Evolutionary conservation across 2,797 vertebrate species (phyloP), one percentile per base, ranked within the genome.

Genomic region (Kryptolebias ocellatus): DNA sequence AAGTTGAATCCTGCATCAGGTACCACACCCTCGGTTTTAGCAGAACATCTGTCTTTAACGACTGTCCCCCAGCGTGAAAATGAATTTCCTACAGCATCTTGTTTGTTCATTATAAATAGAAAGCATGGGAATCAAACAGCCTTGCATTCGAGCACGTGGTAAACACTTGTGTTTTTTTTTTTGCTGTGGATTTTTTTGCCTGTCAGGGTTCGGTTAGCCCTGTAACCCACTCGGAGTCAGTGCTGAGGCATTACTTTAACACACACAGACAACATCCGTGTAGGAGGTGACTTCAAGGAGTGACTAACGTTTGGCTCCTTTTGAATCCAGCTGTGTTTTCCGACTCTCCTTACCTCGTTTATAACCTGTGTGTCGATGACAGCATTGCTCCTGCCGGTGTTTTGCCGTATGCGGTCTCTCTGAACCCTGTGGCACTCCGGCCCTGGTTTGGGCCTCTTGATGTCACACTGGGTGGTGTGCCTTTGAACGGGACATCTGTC

Each of bases 401-500:
- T 46, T 80, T 79, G 81, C 79, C 8, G 47, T 66, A 66, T 73
- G 85, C n/a, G 87, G 86, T 87, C 84, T 79, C 70, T 89, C 69
- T 87, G 83, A 87, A 84, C 74, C 80, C 71, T 60, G 65, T 8
- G 53, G 81, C 58, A 62, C 68, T 62, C 63, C 2, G 78, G 71
- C 20, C 53, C 77, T 50, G 82, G 68, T 62, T 27, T 24, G 66
- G 60, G 62, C 56, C 79, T 90, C 81, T 44, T 85, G 83, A 87
- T 84, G 84, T 86, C 87, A 3, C 15, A 60, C 65, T 44, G 68
- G 67, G 52, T 78, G 31, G 66, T 45, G 70, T 18, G 74, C 85
- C 90, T 92, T 90, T 91, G 90, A 91, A 88, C 77, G 3, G 20
- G 70, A 83, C 92, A 91, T 91, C 88, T 91, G 91, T 80, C 80